A percentile compares a stretch with the other conserved stretches of the same genome.
These are phyloP conservation scores for Parelbella ahira DNA, from an alignment of 2,888 invertebrate species.

Conservation along the genomic window DNA sequence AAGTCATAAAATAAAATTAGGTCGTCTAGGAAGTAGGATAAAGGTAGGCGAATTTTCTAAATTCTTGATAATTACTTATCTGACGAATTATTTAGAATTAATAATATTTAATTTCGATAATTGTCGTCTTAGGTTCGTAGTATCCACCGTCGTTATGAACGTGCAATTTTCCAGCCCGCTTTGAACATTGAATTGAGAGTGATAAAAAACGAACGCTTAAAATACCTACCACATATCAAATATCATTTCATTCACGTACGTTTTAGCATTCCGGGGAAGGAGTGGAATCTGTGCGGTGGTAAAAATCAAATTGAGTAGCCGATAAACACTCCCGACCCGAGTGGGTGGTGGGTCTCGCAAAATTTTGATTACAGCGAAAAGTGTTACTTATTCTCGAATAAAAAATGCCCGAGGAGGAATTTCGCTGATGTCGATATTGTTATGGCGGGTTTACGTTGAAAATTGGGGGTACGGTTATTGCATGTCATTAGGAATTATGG, in stretches of 20 bases:
- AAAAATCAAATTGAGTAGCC: constrained; percentile 78
- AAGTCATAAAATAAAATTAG: no score
- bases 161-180: no score
- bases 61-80: no score
- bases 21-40: no score
- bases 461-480: constrained; percentile 81
- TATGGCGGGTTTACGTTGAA: constrained; percentile 79
- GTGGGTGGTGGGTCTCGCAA: constrained; percentile 46
- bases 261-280: constrained; percentile 53
- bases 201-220: no score
- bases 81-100: no score
- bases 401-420: constrained; percentile 61
- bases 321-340: constrained; percentile 62
- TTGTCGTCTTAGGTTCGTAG: no score
- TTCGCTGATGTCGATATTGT: constrained; percentile 81
- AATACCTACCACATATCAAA: constrained; percentile 42
- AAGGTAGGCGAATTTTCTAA: no score
- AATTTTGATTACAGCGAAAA: constrained; percentile 78
- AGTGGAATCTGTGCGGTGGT: constrained; percentile 68
- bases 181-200: no score
- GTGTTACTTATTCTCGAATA: constrained; percentile 79
- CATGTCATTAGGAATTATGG: constrained; percentile 82
- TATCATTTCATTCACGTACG: constrained; percentile 48
- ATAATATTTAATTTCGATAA: no score
- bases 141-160: no score